Conservation (phyloP, 2,888 invertebrate genomes). For the Stenolophus ochropezus region DNA sequence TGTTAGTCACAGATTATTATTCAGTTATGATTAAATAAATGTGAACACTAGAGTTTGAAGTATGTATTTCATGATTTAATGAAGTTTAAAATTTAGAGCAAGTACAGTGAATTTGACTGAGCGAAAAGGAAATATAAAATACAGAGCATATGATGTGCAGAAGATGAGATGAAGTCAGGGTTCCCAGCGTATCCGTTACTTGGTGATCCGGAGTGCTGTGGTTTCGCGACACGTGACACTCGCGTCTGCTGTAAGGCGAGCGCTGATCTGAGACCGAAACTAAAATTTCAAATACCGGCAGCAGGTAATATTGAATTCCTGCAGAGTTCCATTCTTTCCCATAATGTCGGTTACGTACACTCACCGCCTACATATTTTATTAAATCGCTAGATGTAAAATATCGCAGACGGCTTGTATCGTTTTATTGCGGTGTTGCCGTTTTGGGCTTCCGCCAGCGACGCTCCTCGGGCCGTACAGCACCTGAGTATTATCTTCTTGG, state of each 20-base stretch:
- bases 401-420: slow-evolving; percentile 57
- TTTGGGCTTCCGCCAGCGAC: slow-evolving; percentile 33
- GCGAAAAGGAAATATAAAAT: not conserved
- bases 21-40: too few species aligned
- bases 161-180: slow-evolving; percentile 10
- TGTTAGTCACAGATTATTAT: too few species aligned
- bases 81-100: not conserved
- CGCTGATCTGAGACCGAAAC: slow-evolving; percentile 30
- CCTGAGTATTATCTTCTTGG: slow-evolving; percentile 51
- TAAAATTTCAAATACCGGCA: slow-evolving; percentile 52
- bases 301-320: slow-evolving; percentile 59
- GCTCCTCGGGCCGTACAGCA: not conserved
- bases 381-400: slow-evolving; percentile 58
- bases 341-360: slow-evolving; percentile 54
- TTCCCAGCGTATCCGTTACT: slow-evolving; percentile 34
- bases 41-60: too few species aligned
- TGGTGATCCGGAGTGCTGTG: slow-evolving; percentile 5
- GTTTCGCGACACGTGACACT: slow-evolving; percentile 48
- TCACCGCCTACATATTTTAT: slow-evolving; percentile 58
- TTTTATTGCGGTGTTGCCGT: slow-evolving; percentile 53
- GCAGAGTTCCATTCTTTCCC: slow-evolving; percentile 51
- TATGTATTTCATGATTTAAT: not conserved
- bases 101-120: not conserved
- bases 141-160: not conserved
- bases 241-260: slow-evolving; percentile 1